Evolutionary conservation across 2,113 vertebrate species (phyloP).

Genomic region (Clarias gariepinus): DNA sequence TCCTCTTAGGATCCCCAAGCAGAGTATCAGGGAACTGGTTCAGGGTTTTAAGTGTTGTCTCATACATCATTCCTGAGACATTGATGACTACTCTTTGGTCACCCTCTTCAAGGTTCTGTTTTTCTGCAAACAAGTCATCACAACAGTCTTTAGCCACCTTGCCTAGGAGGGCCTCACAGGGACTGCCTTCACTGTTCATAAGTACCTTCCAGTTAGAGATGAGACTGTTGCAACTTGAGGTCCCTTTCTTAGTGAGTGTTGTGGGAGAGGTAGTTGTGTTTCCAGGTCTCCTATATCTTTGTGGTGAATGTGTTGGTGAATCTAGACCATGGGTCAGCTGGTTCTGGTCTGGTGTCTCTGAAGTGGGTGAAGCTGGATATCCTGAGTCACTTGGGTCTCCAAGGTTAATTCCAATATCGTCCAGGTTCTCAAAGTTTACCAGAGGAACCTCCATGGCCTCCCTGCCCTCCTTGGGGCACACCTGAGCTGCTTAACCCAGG

Average conservation of each 20-base stretch:
- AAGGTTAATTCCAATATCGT: conserved; percentile 81
- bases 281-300: conserved; percentile 54
- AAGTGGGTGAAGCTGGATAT: conserved; percentile 75
- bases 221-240: conserved; percentile 79
- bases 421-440: conserved; percentile 88
- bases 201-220: conserved; percentile 85
- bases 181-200: conserved; percentile 78
- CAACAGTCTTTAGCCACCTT: conserved; percentile 78
- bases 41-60: conserved; percentile 90
- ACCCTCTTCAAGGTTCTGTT: conserved; percentile 77
- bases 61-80: conserved; percentile 90
- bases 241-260: conserved; percentile 72
- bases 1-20: conserved; percentile 86
- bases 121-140: conserved; percentile 78
- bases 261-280: conserved; percentile 63
- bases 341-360: conserved; percentile 67
- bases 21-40: conserved; percentile 90
- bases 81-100: conserved; percentile 93
- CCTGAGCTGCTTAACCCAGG: conserved; percentile 65
- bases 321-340: conserved; percentile 58
- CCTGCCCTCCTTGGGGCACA: conserved; percentile 69
- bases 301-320: conserved; percentile 65
- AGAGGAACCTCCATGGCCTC: conserved; percentile 90
- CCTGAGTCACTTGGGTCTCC: conserved; percentile 80
- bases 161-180: conserved; percentile 83